A percentile compares a stretch with the other conserved stretches of the same genome.
Evolutionary conservation across 1,140 invertebrate species (phyloP).

Genomic region (Caerostris darwini): DNA sequence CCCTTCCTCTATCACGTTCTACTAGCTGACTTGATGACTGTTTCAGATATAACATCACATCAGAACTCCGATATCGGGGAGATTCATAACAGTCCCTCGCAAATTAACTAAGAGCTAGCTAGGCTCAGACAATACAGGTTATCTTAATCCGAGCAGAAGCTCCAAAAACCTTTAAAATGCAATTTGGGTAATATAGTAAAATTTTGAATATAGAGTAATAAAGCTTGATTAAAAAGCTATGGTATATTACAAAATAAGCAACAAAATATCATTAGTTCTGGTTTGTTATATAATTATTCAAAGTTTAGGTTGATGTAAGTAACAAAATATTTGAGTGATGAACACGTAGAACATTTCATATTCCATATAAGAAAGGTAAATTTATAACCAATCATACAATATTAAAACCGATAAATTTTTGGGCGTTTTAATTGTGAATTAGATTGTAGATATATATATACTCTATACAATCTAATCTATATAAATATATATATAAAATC

Average conservation of each 20-base stretch:
- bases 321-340: no score
- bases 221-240: neutral
- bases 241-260: no score
- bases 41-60: conserved; percentile 13
- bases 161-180: neutral
- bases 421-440: no score
- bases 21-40: conserved; percentile 15
- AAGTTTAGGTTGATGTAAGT: no score
- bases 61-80: neutral
- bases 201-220: neutral
- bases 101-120: neutral
- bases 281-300: no score
- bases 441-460: no score
- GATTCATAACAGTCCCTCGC: neutral
- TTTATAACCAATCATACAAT: no score
- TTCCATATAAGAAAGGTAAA: no score
- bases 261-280: neutral
- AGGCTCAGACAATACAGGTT: neutral
- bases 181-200: neutral
- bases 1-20: conserved; percentile 7
- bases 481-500: no score
- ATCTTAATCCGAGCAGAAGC: neutral
- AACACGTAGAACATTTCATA: no score
- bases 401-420: no score
- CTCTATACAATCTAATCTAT: no score